These are phyloP conservation scores for Zonitis immaculata DNA, from an alignment of 2,888 invertebrate genomes.

Conservation along the genomic window DNA sequence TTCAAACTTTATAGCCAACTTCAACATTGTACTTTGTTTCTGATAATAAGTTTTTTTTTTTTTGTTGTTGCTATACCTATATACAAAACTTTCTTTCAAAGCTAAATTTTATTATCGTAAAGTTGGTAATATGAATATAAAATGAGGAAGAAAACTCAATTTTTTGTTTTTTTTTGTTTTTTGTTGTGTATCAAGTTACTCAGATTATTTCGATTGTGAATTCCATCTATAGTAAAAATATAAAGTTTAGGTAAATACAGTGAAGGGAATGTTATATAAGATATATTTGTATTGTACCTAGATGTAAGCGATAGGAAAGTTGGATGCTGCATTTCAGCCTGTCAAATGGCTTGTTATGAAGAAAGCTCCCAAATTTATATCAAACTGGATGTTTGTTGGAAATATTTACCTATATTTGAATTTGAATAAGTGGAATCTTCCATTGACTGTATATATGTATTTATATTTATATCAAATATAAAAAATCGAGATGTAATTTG, in stretches of 20 bases:
- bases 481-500: no score
- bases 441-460: no score
- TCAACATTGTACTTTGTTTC: no score
- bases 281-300: no score
- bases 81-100: neutral
- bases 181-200: neutral
- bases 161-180: no score
- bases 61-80: no score
- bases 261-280: neutral
- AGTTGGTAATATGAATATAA: neutral
- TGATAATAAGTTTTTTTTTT: no score
- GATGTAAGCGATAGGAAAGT: neutral
- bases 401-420: neutral
- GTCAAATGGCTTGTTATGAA: neutral
- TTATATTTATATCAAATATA: no score
- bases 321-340: neutral
- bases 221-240: neutral
- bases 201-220: neutral
- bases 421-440: neutral
- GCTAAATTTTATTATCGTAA: neutral
- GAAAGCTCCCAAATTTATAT: neutral
- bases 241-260: neutral
- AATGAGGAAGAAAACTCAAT: neutral
- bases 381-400: neutral
- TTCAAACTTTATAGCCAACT: neutral